Conservation (phyloP, 1,140 invertebrate genomes). For the Odontomachus brunneus region DNA sequence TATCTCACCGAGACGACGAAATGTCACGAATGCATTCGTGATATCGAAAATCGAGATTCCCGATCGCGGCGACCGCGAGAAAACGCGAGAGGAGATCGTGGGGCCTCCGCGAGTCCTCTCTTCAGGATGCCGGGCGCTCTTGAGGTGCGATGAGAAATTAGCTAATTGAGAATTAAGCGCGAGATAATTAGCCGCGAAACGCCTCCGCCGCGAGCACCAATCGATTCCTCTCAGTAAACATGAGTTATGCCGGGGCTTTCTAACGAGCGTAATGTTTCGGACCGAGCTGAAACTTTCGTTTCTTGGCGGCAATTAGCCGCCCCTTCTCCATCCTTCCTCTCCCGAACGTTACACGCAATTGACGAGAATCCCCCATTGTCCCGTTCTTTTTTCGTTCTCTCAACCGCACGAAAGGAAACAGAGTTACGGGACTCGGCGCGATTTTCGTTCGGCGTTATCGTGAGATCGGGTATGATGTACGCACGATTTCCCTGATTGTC, state of each 20-base stretch:
- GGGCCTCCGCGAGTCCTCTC: background rate
- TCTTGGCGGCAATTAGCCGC: constrained; percentile 55
- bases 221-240: constrained; percentile 76
- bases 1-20: no score
- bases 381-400: constrained; percentile 24
- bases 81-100: background rate
- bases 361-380: constrained; percentile 48
- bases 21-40: background rate
- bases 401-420: constrained; percentile 43
- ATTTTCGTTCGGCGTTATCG: constrained; percentile 53
- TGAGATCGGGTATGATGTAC: no score
- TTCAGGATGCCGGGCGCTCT: background rate
- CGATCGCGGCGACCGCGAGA: background rate
- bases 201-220: constrained; percentile 73
- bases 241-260: constrained; percentile 68
- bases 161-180: constrained; percentile 10
- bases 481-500: no score
- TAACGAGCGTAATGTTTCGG: constrained; percentile 42
- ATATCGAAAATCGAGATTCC: constrained; percentile 16
- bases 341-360: constrained; percentile 47
- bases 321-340: no score
- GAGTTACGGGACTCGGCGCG: background rate
- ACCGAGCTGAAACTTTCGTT: constrained; percentile 73
- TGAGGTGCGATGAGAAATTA: constrained; percentile 9
- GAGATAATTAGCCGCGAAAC: constrained; percentile 74